These are phyloP conservation scores for Peromyscus melanophrys DNA, from an alignment of 2,797 vertebrate species.

Conservation along the genomic window DNA sequence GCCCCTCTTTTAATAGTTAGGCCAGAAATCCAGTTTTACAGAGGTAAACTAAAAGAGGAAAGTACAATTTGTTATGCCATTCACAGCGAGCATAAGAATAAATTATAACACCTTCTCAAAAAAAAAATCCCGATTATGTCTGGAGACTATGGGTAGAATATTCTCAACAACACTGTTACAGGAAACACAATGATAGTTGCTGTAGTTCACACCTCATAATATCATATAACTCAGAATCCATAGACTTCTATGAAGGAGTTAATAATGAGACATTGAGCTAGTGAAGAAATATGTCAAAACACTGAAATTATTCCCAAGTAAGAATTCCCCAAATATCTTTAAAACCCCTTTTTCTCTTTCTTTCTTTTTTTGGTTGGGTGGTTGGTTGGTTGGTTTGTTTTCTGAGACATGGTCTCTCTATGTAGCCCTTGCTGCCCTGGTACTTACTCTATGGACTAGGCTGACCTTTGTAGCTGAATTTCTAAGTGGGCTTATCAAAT, in stretches of 20 bases:
- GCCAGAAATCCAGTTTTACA: constrained; percentile 21
- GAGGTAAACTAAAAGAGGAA: constrained; percentile 30
- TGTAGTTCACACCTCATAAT: background rate
- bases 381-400: background rate
- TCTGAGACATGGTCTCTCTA: background rate
- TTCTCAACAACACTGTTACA: background rate
- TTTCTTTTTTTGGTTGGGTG: background rate
- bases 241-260: constrained; percentile 35
- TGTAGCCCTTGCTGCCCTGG: background rate
- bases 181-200: constrained; percentile 28
- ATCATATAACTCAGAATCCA: constrained; percentile 46
- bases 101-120: constrained; percentile 13
- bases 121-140: constrained; percentile 34
- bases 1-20: background rate
- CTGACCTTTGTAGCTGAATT: background rate
- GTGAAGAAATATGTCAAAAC: background rate
- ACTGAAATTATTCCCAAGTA: background rate
- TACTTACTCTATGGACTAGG: background rate
- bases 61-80: constrained; percentile 6
- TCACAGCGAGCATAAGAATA: constrained; percentile 6
- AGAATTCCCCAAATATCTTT: background rate
- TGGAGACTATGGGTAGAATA: background rate
- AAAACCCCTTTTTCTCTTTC: background rate
- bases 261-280: constrained; percentile 28
- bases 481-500: no score